A percentile compares a stretch with the other conserved stretches of the same genome.
Evolutionary conservation across 2,113 vertebrate species (phyloP).

Genomic region (Tetrao urogallus): DNA sequence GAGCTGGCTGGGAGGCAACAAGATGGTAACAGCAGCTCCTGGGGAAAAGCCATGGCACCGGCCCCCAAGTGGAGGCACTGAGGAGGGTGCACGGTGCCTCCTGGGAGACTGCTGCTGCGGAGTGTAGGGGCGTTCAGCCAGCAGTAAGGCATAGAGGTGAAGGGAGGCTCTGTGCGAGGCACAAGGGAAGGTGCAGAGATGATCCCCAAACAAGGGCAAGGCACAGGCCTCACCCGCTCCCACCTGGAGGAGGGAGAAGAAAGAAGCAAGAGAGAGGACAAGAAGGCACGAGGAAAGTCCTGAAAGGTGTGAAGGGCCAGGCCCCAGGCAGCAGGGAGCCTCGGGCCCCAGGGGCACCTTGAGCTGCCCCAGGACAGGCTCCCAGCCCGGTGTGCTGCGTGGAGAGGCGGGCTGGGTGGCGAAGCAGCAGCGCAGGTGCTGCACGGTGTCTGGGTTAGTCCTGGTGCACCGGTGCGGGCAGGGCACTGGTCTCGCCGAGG

Average conservation of each 20-base stretch:
- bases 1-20: conserved; percentile 16
- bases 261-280: not conserved
- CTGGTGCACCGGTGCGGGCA: not conserved
- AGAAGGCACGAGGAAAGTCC: conserved; percentile 29
- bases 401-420: conserved; percentile 7
- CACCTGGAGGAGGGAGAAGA: not conserved
- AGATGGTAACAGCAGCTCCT: not conserved
- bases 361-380: conserved; percentile 17
- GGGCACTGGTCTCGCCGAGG: conserved; percentile 33
- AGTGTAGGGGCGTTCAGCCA: not conserved
- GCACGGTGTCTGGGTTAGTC: conserved; percentile 33
- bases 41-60: not conserved
- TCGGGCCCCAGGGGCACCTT: not conserved
- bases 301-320: not conserved
- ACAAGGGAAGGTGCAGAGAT: not conserved
- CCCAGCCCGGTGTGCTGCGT: not conserved
- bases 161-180: not conserved
- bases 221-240: not conserved
- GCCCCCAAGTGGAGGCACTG: not conserved
- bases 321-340: not conserved
- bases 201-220: not conserved
- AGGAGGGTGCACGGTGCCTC: not conserved
- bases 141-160: conserved; percentile 53
- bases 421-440: conserved; percentile 41
- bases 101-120: not conserved